Percentiles rank a stretch among this genome's conserved stretches.
Evolutionary conservation across 2,797 vertebrate species (phyloP).

Genomic region (Danionella dracula): DNA sequence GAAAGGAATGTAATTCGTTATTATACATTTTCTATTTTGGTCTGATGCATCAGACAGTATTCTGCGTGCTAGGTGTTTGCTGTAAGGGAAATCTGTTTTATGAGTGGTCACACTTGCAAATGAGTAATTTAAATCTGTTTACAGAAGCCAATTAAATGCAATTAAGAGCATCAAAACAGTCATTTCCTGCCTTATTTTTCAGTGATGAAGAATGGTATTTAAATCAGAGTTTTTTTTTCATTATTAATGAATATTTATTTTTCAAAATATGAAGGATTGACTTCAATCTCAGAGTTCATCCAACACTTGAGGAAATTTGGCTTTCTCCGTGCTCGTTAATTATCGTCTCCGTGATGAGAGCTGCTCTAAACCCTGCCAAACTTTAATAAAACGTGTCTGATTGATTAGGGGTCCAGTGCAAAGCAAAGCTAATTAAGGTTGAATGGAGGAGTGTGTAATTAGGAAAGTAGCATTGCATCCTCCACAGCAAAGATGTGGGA

Average conservation of each 20-base stretch:
- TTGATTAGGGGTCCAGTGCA: constrained; percentile 49
- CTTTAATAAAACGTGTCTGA: constrained; percentile 51
- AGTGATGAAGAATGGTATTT: background rate
- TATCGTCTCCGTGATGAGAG: constrained; percentile 26
- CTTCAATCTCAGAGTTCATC: background rate
- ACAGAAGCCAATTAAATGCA: constrained; percentile 22
- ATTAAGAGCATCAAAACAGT: constrained; percentile 26
- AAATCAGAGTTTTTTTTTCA: background rate
- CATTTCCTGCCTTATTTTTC: constrained; percentile 10
- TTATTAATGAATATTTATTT: background rate
- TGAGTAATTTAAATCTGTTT: constrained; percentile 10
- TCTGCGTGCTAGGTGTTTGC: background rate
- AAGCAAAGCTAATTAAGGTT: constrained; percentile 52
- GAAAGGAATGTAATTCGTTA: background rate
- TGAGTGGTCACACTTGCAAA: background rate
- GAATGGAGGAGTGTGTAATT: constrained; percentile 43
- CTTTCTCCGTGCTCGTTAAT: constrained; percentile 25
- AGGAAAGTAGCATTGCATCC: constrained; percentile 10
- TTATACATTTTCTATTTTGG: constrained; percentile 3
- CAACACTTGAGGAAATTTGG: background rate
- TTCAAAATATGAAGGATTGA: background rate
- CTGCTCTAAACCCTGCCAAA: constrained; percentile 42
- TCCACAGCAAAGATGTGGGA: constrained; percentile 5
- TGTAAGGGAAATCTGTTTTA: background rate
- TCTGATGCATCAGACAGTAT: background rate